Evolutionary conservation across 2,113 vertebrate species (phyloP), one percentile per base, ranked within the genome.

Genomic region (Puntigrus tetrazona): DNA sequence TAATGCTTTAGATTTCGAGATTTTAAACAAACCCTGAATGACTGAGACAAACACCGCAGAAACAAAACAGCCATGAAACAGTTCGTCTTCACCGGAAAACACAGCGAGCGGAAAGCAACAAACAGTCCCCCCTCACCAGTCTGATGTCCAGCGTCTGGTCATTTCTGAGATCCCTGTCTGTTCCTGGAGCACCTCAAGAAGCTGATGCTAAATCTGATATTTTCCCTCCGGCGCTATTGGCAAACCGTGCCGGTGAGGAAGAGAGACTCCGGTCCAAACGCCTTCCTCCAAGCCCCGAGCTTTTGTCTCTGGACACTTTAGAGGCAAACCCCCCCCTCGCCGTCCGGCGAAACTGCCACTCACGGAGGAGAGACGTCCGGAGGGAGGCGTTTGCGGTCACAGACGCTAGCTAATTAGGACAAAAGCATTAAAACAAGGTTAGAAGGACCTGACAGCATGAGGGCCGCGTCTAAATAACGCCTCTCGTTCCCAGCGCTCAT

Each of bases 401-500:
- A 38, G 31, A 77, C 50, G 14, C 34, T 77, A 16, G 55, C 76
- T 78, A 41, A 78, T 59, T 25, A 78, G 31, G 20, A 78, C 75
- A 78, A 7, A 57, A 25, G 75, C 7, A 59, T 59, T 25, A 59
- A 59, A 59, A 38, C 20, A 36, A 38, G 31, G 52, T 78, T 29
- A 38, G 52, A 25, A 78, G 50, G 50, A 78, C 11, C 34, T 78
- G 76, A 78, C 76, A 59, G 34, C 72, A 8, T 8, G 41, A 43
- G 69, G 38, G n/a, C 36, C 29, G 43, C 9, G 18, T 50, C 47
- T n/a, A 34, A 76, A 76, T 13, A 55, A 34, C 9, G 3, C 6
- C 74, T 55, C 74, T 55, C 18, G 3, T 78, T 78, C 31, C 31
- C 75, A 69, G 43, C 34, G 29, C 61, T 81, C 63, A 70, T 69